Percentiles rank a stretch among this genome's conserved stretches.
Conservation (phyloP, 1,140 invertebrate species). For the Asbolus verrucosus region DNA sequence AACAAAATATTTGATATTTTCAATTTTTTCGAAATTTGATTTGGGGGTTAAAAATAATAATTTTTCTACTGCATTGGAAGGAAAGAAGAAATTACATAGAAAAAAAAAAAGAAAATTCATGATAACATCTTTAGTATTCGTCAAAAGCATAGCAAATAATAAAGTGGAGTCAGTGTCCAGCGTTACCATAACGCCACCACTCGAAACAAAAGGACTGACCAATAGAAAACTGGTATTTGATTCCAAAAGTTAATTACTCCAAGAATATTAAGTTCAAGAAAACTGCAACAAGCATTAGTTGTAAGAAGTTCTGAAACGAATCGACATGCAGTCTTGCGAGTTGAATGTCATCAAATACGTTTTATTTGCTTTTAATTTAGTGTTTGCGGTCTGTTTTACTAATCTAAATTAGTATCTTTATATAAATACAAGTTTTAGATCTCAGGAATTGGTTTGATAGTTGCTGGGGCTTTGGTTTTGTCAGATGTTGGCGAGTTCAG, state of each 20-base stretch:
- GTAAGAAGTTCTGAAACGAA: background rate
- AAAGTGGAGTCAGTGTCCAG: background rate
- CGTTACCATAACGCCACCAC: slow-evolving; percentile 41
- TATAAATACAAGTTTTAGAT: slow-evolving; percentile 67
- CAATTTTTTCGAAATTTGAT: too few relatives aligned
- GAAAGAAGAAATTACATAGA: background rate
- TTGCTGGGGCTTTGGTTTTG: slow-evolving; percentile 70
- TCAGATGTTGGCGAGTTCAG: slow-evolving; percentile 70
- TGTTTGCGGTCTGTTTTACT: slow-evolving; percentile 76
- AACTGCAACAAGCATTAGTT: too few relatives aligned
- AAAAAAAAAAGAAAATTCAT: slow-evolving; percentile 17
- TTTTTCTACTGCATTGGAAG: too few relatives aligned
- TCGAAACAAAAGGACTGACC: slow-evolving; percentile 46
- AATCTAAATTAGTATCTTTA: background rate
- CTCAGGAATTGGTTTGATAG: slow-evolving; percentile 72
- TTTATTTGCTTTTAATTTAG: slow-evolving; percentile 78
- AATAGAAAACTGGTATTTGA: slow-evolving; percentile 12
- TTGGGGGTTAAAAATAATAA: too few relatives aligned
- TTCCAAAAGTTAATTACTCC: slow-evolving; percentile 17
- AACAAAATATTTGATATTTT: too few relatives aligned
- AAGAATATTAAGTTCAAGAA: background rate
- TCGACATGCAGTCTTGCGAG: slow-evolving; percentile 70
- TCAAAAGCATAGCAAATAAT: slow-evolving; percentile 8
- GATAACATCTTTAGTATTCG: slow-evolving; percentile 43
- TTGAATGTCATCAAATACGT: slow-evolving; percentile 78